Evolutionary conservation across 2,797 vertebrate species (phyloP), one percentile per base, ranked within the genome.

Genomic region (Sebastolobus alascanus): DNA sequence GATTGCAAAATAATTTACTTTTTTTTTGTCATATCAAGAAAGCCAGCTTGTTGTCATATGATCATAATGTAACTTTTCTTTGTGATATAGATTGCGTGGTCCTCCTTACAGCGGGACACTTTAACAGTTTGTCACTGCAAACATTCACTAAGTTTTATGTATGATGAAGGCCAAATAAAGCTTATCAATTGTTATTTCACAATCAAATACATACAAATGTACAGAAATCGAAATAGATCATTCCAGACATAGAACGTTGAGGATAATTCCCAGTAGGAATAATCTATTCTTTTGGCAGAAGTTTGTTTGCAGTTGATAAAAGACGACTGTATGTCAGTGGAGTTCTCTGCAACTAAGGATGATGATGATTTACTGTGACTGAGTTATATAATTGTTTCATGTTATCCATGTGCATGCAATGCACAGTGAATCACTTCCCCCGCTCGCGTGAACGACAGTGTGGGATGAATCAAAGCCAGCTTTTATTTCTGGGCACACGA

Each of bases 371-470:
- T 38, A 14, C 13, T 29, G 13, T 68, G 13, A 25, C 10, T 58
- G 58, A 50, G 59, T 58, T 65, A 60, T 33, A 54, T 59, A 61
- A 77, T 10, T 35, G 55, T 37, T 10, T 61, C n/a, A 64, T 71
- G 50, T 46, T 52, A 75, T 37, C 52, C 27, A 16, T 67, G 16
- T 75, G 56, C 12, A 63, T 46, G 50, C 8, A 16, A 12, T 14
- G 33, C 11, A 38, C 40, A 55, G 52, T 81, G 31, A 72, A 37
- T 60, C 40, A 52, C n/a, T 46, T n/a, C 25, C 11, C 38, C 18
- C 6, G 27, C 16, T 4, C 18, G 54, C 10, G 8, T 73, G 50
- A 54, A 16, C 63, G 56, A 58, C 16, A 20, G 37, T 31, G 13
- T 74, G 22, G 35, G 20, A 65, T 38, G 25, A 59, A 50, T 74